Evolutionary conservation across 2,113 vertebrate genomes (phyloP).

Genomic region (Rhombomys opimus): DNA sequence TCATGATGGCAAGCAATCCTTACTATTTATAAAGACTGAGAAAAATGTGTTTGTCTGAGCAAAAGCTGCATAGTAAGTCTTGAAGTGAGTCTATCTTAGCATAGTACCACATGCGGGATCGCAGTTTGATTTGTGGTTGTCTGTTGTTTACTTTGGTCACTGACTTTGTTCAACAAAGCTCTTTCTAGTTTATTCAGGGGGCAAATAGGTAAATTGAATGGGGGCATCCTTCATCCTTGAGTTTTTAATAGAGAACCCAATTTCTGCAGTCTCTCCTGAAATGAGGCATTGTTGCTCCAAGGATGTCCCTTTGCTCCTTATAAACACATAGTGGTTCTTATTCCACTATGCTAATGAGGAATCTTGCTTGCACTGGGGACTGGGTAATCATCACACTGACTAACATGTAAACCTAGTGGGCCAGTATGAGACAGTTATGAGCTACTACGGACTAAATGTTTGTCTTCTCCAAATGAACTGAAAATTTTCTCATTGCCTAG

Average conservation of each 20-base stretch:
- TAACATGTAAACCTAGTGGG: background rate
- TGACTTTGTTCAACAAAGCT: background rate
- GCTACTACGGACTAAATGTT: background rate
- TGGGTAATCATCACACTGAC: background rate
- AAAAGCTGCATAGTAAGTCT: background rate
- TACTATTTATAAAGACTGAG: background rate
- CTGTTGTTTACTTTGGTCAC: background rate
- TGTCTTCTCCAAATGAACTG: background rate
- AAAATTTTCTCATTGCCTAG: background rate
- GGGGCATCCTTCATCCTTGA: background rate
- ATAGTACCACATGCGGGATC: background rate
- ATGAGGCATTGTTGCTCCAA: background rate
- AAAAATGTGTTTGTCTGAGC: constrained; percentile 16
- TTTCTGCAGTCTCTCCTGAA: constrained; percentile 1
- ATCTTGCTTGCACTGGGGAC: background rate
- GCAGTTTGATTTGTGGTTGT: background rate
- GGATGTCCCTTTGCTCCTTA: background rate
- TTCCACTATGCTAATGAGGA: background rate
- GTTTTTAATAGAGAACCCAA: background rate
- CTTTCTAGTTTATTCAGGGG: background rate
- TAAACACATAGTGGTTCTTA: background rate
- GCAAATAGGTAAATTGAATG: background rate
- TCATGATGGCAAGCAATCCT: background rate
- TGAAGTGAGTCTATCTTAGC: background rate
- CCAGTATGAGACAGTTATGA: background rate